Percentiles rank a stretch among this genome's conserved stretches.
Evolutionary conservation across 2,888 invertebrate species (phyloP).

Genomic region (Gari tellinella): DNA sequence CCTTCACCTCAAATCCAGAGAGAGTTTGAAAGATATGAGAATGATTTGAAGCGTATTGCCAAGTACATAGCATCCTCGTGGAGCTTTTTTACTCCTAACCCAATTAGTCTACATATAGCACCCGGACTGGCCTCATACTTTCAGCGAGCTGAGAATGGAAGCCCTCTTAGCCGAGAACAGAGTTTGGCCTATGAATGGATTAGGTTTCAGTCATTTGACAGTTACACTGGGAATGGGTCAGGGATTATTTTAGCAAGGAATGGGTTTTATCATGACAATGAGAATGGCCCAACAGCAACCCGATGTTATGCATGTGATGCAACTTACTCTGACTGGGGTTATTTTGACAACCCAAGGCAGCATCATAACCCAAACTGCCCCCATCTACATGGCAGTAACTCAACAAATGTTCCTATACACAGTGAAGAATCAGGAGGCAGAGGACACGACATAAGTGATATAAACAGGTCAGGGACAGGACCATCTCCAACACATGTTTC

Average conservation of each 20-base stretch:
- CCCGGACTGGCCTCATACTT: neutral
- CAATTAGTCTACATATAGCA: no score
- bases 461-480: no score
- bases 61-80: no score
- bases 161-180: conserved; percentile 3
- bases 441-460: no score
- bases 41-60: no score
- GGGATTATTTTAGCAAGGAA: conserved; percentile 29
- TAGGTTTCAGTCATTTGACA: conserved; percentile 17
- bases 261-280: conserved; percentile 32
- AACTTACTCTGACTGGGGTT: neutral
- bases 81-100: no score
- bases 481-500: no score
- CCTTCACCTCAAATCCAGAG: no score
- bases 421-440: no score
- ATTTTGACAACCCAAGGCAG: conserved; percentile 3
- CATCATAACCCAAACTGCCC: neutral
- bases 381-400: no score
- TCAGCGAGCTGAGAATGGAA: neutral
- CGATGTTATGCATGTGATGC: conserved; percentile 1
- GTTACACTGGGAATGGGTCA: conserved; percentile 28
- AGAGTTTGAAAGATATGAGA: no score
- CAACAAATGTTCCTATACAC: no score
- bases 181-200: conserved; percentile 36
- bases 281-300: conserved; percentile 11